Evolutionary conservation across 2,888 invertebrate species (phyloP).

Genomic region (Brenthis ino): DNA sequence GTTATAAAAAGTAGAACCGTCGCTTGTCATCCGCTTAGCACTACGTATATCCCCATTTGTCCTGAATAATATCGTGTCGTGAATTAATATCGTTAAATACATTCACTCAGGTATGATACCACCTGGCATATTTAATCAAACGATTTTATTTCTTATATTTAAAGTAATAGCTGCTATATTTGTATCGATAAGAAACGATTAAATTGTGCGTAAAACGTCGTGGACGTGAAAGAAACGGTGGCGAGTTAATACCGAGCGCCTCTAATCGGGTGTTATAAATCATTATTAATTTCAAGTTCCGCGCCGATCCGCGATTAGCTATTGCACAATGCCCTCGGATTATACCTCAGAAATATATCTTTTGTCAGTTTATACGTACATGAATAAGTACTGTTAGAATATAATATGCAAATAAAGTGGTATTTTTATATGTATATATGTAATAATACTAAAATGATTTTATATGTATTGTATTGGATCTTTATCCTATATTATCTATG

Average conservation of each 20-base stretch:
- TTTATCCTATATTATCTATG: neutral
- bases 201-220: constrained; percentile 32
- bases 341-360: constrained; percentile 77
- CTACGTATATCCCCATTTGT: constrained; percentile 38
- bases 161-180: constrained; percentile 26
- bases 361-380: constrained; percentile 77
- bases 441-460: neutral
- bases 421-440: too few relatives aligned
- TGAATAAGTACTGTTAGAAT: constrained; percentile 57
- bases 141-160: constrained; percentile 29
- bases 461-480: neutral
- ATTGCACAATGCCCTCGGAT: constrained; percentile 79
- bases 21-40: constrained; percentile 34
- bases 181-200: constrained; percentile 19
- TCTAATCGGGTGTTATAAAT: constrained; percentile 79
- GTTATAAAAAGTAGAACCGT: constrained; percentile 23
- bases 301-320: constrained; percentile 78
- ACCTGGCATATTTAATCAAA: constrained; percentile 26
- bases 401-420: constrained; percentile 20
- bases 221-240: constrained; percentile 54
- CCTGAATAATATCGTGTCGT: constrained; percentile 30
- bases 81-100: constrained; percentile 36
- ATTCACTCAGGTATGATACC: constrained; percentile 27
- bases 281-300: constrained; percentile 77
- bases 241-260: constrained; percentile 63